Base-by-base conservation (phyloP, 1,140 invertebrate genomes). In the Drosophila neocordata region DNA sequence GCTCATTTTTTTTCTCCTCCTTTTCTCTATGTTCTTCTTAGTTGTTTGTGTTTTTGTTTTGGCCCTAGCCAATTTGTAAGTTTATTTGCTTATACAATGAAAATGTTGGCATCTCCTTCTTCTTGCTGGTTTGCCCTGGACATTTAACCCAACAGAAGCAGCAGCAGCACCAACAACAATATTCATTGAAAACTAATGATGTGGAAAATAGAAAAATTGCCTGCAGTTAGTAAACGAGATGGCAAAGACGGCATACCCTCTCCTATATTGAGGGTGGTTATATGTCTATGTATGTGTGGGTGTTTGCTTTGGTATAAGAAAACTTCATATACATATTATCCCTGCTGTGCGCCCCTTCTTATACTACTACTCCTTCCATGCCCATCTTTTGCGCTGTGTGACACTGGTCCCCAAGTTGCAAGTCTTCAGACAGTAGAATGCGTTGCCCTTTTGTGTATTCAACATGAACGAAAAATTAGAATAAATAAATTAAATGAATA, bases 111-210 rank as follows among this genome's bases (percentile, higher is more conserved):
- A 65, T 71, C 65, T 66, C 63, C 41, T 20, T 65, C 55, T 48
- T 48, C 7, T 48, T 48, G 41, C 41, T 48, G 13, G 24, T 41
- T n/a, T 51, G 48, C 48, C 51, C 64, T 62, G 77, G 52, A 65
- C 61, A 73, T 74, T 84, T 84, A 84, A 73, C 80, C 80, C 81
- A 66, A 60, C 57, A 48, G 63, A 58, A 65, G 15, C 27, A 63
- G 22, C 13, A 70, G 34, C 27, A 72, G 37, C 44, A 68, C 20
- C 67, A 77, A 60, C 56, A 68, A 70, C 51, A 80, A 87, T 87
- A 87, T 82, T 81, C 82, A 87, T 85, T 85, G 78, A 82, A 82
- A 87, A 88, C 83, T 87, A 87, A 87, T 88, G 82, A 87, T 87
- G 82, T 79, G 79, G 79, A 87, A 87, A 87, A 88, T 87, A 87